A percentile compares a stretch with the other conserved stretches of the same genome.
Evolutionary conservation across 2,888 invertebrate genomes (phyloP).

Genomic region (Sphecodes monilicornis): DNA sequence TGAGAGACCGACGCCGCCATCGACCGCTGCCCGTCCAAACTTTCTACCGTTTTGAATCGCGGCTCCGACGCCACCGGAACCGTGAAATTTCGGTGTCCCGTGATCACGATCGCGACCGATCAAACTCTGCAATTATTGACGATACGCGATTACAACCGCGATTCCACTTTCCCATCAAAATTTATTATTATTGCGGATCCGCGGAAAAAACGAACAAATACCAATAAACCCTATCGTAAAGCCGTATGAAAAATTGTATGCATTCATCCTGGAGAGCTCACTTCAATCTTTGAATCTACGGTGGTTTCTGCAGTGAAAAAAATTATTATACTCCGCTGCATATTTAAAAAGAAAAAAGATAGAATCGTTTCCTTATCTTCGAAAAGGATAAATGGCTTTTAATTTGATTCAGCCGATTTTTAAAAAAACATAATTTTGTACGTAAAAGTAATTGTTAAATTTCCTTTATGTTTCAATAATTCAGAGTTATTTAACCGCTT

Average conservation of each 20-base stretch:
- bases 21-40: conserved; percentile 72
- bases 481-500: no score
- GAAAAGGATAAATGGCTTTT: no score
- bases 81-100: conserved; percentile 1
- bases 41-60: conserved; percentile 60
- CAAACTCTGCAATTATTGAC: conserved; percentile 4
- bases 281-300: background rate
- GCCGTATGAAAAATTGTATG: background rate
- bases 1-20: conserved; percentile 76
- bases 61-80: conserved; percentile 24
- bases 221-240: no score
- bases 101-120: background rate
- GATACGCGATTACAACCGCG: background rate
- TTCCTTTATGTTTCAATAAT: no score
- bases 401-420: no score
- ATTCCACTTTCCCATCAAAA: background rate
- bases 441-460: no score
- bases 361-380: background rate
- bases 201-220: background rate
- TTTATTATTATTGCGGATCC: background rate
- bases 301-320: background rate
- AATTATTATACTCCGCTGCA: background rate
- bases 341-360: background rate
- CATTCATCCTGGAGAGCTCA: background rate
- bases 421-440: no score